These are phyloP conservation scores for Tragelaphus strepsiceros DNA, from an alignment of 2,113 vertebrate species.

Conservation along the genomic window DNA sequence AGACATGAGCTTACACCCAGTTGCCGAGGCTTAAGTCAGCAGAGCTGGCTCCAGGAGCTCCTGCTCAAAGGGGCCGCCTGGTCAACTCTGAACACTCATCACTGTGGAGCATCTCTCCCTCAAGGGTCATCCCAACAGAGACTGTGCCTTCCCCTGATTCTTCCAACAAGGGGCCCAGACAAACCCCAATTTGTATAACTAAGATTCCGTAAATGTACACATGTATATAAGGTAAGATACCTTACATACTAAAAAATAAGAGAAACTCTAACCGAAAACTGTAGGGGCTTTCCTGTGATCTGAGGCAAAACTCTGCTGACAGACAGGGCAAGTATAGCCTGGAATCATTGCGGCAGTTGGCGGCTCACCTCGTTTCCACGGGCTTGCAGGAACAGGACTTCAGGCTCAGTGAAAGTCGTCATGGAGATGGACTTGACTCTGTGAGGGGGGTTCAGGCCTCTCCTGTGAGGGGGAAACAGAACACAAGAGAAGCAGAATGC, in stretches of 20 bases:
- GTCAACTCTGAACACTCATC: neutral
- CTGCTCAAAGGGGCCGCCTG: neutral
- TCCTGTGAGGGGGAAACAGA: conserved; percentile 76
- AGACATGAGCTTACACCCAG: neutral
- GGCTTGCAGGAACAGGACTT: conserved; percentile 92
- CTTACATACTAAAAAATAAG: conserved; percentile 15
- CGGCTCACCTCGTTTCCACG: conserved; percentile 91
- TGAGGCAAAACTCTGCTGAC: neutral
- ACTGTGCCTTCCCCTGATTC: neutral
- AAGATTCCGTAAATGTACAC: neutral
- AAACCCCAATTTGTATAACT: neutral
- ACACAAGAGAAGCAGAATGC: neutral
- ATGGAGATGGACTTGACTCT: conserved; percentile 96
- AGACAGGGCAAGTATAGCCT: neutral
- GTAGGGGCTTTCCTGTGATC: neutral
- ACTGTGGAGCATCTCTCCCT: no score
- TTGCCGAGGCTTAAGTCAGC: neutral
- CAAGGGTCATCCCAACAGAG: neutral
- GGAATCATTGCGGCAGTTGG: rapidly evolving
- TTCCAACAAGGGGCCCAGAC: neutral
- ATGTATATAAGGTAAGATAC: neutral
- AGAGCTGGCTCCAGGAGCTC: neutral
- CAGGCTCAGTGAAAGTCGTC: conserved; percentile 94
- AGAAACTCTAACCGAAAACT: neutral
- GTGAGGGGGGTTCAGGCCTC: conserved; percentile 93